Conservation (phyloP, 2,888 invertebrate species). For the Nipponacmea schrenckii region DNA sequence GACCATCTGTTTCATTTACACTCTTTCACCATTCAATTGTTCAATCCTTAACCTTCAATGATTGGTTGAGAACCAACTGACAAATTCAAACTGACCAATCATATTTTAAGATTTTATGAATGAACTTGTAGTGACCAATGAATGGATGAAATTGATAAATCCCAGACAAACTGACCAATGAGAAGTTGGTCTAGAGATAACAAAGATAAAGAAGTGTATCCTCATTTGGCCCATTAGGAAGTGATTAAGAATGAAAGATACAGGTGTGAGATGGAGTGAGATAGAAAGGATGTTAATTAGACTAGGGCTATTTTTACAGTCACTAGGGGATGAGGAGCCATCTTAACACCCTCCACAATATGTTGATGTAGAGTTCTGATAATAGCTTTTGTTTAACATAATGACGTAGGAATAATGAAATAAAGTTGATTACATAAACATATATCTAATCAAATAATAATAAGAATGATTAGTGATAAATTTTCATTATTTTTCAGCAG, state of each 20-base stretch:
- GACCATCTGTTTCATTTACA: no score
- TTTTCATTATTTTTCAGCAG: no score
- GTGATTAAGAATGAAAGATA: not conserved
- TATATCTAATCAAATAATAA: no score
- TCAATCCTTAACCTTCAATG: no score
- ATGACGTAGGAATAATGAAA: no score
- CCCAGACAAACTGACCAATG: not conserved
- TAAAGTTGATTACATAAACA: no score
- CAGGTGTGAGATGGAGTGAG: conserved; percentile 1
- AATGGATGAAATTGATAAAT: not conserved
- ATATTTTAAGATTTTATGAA: not conserved
- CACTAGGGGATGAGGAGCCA: no score
- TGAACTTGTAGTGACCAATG: not conserved
- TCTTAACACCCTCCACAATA: no score
- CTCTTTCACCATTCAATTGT: no score
- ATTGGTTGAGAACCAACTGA: not conserved
- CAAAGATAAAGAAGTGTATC: not conserved
- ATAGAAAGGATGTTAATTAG: conserved; percentile 2
- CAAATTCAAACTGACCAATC: conserved; percentile 7
- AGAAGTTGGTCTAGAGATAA: not conserved
- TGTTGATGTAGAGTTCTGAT: no score
- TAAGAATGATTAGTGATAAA: no score
- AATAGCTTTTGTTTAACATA: no score
- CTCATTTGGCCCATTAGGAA: conserved; percentile 3
- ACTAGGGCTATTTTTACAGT: not conserved